Base-by-base conservation (phyloP, 2,888 invertebrate species). In the Stenodera caucasica region DNA sequence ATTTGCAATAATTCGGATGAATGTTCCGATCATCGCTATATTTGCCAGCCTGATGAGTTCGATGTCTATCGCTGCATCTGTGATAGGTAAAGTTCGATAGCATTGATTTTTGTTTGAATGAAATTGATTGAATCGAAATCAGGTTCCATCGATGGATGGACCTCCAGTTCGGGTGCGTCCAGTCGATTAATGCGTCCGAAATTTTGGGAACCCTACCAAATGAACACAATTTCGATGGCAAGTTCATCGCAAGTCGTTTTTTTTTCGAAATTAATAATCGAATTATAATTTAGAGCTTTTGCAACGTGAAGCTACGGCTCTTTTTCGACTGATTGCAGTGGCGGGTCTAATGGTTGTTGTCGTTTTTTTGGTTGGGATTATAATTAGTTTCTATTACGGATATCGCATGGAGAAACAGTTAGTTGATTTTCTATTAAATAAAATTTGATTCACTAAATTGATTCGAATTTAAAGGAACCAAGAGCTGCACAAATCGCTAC, bases 1-100 rank as follows among this genome's bases (percentile, higher is more conserved):
- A 12, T 49, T 9, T 58, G 58, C n/a, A 58, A 58, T 7, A 32
- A 53, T 58, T 29, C 58, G 1, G 53, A 58, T 14, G 58, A 58
- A 3, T 58, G 58, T 49, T 53, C 53, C 2, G 58, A 58, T 33
- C 53, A 54, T 33, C 40, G 58, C n/a, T 58, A 49, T 14, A 23
- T 49, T 30, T 58, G 58, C 21, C 15, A 7, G 26, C 30, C 21
- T 7, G 58, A 54, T 33, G 11, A 45, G 14, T 32, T 33, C 5
- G 40, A 58, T 30, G 21, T 54, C n/a, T 32, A 35, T 12, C 26
- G 53, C 8, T 58, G 58, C 18, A 11, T 58, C 14, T 58, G 58
- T 9, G 58, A 54, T 33, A 49, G 21, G 58, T 58, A 58, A 15
- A 15, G 1, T 8, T 14, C 1, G 5, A 35, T 35, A n/a, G n/a